phyloP scores from a whole-genome alignment of 2,797 vertebrate species.

The Poeciliopsis presidionis region DNA sequence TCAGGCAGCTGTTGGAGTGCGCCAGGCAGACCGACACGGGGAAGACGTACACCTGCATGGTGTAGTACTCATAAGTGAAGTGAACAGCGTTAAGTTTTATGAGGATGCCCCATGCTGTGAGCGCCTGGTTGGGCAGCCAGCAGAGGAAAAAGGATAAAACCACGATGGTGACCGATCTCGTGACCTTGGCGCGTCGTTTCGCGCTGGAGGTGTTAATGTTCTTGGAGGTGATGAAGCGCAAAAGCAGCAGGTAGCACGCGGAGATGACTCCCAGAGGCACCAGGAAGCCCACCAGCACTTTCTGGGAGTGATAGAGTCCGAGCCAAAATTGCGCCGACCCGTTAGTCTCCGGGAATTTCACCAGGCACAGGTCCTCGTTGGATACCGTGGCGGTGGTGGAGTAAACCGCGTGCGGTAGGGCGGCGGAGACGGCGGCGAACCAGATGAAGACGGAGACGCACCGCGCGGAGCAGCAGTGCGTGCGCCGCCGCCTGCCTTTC shows the following conservation, averaged over 20 bases:
- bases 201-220: conserved; percentile 83
- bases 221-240: conserved; percentile 88
- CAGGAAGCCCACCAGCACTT: conserved; percentile 91
- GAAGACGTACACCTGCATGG: conserved; percentile 91
- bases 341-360: conserved; percentile 87
- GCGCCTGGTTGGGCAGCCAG: conserved; percentile 96
- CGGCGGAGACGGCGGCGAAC: conserved; percentile 85
- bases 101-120: conserved; percentile 93
- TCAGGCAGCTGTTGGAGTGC: conserved; percentile 97
- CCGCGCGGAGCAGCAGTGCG: conserved; percentile 75
- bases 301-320: conserved; percentile 92
- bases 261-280: conserved; percentile 87
- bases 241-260: conserved; percentile 88
- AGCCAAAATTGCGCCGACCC: conserved; percentile 89
- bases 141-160: conserved; percentile 95
- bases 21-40: conserved; percentile 94
- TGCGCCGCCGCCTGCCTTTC: conserved; percentile 74
- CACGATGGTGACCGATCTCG: conserved; percentile 93
- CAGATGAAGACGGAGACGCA: conserved; percentile 86
- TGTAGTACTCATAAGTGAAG: conserved; percentile 92
- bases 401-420: conserved; percentile 90
- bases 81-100: conserved; percentile 92
- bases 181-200: conserved; percentile 90
- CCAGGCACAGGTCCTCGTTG: conserved; percentile 89
- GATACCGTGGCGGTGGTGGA: conserved; percentile 89